Percentiles rank a stretch among this genome's conserved stretches.
These are phyloP conservation scores for Brachionus rotundiformis DNA, from an alignment of 1,140 invertebrate species.

Conservation along the genomic window DNA sequence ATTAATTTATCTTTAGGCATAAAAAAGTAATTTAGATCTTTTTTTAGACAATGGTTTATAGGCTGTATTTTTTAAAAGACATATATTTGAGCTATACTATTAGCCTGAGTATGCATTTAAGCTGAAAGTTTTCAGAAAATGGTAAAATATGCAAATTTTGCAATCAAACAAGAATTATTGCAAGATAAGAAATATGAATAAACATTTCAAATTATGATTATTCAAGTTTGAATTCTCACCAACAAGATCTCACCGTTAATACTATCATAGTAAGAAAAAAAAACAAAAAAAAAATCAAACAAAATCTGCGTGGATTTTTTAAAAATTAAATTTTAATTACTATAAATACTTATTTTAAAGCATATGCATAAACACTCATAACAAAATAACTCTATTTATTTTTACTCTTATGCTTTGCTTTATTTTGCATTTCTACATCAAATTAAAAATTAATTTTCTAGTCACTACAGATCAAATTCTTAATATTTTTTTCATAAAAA, in stretches of 20 bases:
- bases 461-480: slow-evolving; percentile 19
- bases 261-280: slow-evolving; percentile 3
- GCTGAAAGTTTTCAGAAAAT: not conserved
- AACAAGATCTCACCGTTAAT: not conserved
- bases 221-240: not conserved
- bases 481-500: not conserved
- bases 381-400: slow-evolving; percentile 14
- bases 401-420: slow-evolving; percentile 9
- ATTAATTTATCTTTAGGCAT: too few species aligned
- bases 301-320: slow-evolving; percentile 23
- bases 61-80: not conserved
- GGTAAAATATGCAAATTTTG: not conserved
- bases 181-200: not conserved
- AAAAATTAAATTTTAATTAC: slow-evolving; percentile 4
- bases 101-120: not conserved
- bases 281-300: not conserved
- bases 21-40: not conserved
- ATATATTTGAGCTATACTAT: not conserved
- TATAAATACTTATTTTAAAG: slow-evolving; percentile 6
- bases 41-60: not conserved
- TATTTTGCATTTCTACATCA: slow-evolving; percentile 10
- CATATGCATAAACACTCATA: slow-evolving; percentile 13
- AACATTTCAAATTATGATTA: slow-evolving; percentile 42
- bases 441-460: not conserved
- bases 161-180: not conserved